Percentiles rank a stretch among this genome's conserved stretches.
phyloP scores from a whole-genome alignment of 2,113 vertebrate genomes.

The Dipodomys spectabilis region DNA sequence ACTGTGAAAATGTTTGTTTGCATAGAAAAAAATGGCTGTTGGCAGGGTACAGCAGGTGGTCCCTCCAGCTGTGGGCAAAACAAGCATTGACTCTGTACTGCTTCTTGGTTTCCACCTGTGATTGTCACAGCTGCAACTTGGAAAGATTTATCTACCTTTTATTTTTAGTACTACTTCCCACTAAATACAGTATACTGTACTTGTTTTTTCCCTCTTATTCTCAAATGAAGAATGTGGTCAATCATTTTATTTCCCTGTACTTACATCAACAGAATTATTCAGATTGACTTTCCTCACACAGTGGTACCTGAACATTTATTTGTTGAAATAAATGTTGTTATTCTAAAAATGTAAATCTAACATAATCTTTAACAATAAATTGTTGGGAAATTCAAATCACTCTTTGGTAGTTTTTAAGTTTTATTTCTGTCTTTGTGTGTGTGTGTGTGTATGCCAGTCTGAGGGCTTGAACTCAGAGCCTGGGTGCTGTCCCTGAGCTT shows the following conservation, averaged over 20 bases:
- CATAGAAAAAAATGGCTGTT: conserved; percentile 23
- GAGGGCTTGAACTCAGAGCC: no score
- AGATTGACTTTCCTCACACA: background rate
- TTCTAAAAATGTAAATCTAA: background rate
- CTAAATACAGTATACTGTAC: background rate
- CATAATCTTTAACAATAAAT: background rate
- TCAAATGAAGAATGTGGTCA: background rate
- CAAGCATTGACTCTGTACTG: conserved; percentile 20
- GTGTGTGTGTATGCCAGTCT: no score
- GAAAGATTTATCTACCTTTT: conserved; percentile 33
- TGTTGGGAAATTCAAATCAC: background rate
- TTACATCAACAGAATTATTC: background rate
- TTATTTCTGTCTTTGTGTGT: no score
- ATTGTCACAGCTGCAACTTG: conserved; percentile 9
- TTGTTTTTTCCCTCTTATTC: background rate
- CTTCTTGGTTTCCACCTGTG: conserved; percentile 15
- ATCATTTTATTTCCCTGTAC: background rate
- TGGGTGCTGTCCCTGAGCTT: no score
- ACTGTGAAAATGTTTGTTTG: conserved; percentile 37
- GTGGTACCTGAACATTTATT: background rate
- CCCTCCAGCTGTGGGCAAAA: background rate
- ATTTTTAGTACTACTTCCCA: conserved; percentile 41
- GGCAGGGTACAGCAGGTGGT: background rate
- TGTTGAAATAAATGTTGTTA: background rate
- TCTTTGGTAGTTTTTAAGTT: no score